phyloP scores from a whole-genome alignment of 2,797 vertebrate species.

The Onychomys torridus region DNA sequence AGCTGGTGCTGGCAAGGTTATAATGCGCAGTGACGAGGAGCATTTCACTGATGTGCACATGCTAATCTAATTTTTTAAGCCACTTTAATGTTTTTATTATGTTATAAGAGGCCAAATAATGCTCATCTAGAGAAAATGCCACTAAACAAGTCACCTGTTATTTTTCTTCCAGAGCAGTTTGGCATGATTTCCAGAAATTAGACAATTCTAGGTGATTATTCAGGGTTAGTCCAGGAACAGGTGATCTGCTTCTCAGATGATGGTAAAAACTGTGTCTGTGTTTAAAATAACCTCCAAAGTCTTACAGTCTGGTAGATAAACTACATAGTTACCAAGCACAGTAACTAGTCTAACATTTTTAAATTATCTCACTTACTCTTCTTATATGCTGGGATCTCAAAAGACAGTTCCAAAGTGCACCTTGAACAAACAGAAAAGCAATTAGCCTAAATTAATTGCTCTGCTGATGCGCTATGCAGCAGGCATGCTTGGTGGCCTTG shows the following conservation, averaged over 20 bases:
- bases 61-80: constrained; percentile 12
- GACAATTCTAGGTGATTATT: constrained; percentile 37
- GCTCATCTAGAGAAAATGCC: constrained; percentile 3
- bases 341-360: constrained; percentile 70
- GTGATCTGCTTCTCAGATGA: constrained; percentile 31
- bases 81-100: constrained; percentile 24
- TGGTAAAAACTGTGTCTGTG: neutral
- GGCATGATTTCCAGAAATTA: neutral
- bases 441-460: constrained; percentile 83
- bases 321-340: constrained; percentile 59
- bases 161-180: neutral
- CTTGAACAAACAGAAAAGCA: constrained; percentile 83
- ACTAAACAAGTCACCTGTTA: neutral
- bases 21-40: neutral
- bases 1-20: constrained; percentile 46
- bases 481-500: constrained; percentile 60
- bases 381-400: constrained; percentile 73
- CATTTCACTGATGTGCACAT: neutral
- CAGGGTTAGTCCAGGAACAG: neutral
- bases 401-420: constrained; percentile 79
- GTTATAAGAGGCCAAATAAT: neutral
- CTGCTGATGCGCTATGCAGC: constrained; percentile 75
- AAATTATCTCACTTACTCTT: constrained; percentile 78
- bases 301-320: neutral
- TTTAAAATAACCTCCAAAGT: constrained; percentile 56